Percentiles rank a stretch among this genome's conserved stretches.
phyloP scores from a whole-genome alignment of 2,797 vertebrate genomes.

The Oceanodroma leucorhoa region DNA sequence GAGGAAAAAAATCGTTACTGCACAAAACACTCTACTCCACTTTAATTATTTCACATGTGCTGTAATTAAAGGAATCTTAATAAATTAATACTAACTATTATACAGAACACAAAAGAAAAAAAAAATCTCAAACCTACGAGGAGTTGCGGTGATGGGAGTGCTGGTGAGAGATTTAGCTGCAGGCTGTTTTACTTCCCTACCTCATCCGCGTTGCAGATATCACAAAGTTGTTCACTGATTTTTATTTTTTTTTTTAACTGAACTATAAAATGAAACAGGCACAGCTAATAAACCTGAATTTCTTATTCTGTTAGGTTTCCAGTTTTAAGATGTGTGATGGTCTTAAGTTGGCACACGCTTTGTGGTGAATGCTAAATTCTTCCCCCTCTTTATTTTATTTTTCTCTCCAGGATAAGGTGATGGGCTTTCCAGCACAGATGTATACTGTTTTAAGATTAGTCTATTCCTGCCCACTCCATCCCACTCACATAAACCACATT shows the following conservation, averaged over 20 bases:
- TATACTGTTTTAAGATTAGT: neutral
- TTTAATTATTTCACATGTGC: constrained; percentile 4
- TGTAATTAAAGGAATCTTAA: constrained; percentile 60
- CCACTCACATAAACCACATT: neutral
- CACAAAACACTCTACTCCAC: neutral
- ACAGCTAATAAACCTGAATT: neutral
- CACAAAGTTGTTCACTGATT: neutral
- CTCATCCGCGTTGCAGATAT: rapidly evolving
- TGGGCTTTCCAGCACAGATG: neutral
- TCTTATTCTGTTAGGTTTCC: neutral
- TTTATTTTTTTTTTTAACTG: neutral
- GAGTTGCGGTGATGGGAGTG: neutral
- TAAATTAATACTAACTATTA: constrained; percentile 36
- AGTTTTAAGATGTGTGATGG: neutral
- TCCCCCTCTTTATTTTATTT: neutral
- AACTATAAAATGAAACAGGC: neutral
- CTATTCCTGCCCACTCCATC: neutral
- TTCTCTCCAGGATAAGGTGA: neutral
- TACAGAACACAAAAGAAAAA: neutral
- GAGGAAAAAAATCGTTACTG: neutral
- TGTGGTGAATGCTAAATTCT: neutral
- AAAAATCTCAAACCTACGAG: neutral
- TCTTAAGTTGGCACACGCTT: neutral
- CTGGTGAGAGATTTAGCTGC: neutral
- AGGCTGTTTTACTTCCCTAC: neutral